Evolutionary conservation across 1,140 invertebrate species (phyloP).

Genomic region (Agrypnia vestita): DNA sequence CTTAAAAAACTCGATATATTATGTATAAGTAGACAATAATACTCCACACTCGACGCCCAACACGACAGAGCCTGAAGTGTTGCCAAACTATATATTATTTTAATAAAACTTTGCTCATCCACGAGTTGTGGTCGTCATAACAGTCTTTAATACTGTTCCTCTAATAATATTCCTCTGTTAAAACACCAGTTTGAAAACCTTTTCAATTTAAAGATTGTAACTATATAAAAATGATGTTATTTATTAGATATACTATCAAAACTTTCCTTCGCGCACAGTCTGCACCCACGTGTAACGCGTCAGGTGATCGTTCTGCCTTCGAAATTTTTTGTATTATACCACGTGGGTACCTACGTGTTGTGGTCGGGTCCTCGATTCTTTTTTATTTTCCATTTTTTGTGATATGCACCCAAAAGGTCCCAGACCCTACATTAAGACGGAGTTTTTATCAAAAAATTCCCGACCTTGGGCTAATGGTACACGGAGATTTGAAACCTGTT

Average conservation of each 20-base stretch:
- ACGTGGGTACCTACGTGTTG: constrained; percentile 4
- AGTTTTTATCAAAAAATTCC: constrained; percentile 2
- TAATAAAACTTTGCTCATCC: too few relatives aligned
- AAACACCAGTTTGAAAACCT: too few relatives aligned
- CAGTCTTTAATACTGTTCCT: too few relatives aligned
- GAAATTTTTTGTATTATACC: neutral
- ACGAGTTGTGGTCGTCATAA: too few relatives aligned
- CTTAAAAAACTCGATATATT: too few relatives aligned
- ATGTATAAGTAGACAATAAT: too few relatives aligned
- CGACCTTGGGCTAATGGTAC: constrained; percentile 35
- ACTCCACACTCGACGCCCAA: too few relatives aligned
- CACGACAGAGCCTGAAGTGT: too few relatives aligned
- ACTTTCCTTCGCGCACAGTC: too few relatives aligned
- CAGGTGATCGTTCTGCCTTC: neutral
- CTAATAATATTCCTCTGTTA: too few relatives aligned
- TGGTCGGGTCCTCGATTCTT: neutral
- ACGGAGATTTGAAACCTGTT: constrained; percentile 21
- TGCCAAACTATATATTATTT: too few relatives aligned
- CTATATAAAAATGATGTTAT: neutral
- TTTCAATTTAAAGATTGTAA: neutral
- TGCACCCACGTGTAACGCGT: neutral
- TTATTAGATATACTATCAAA: neutral
- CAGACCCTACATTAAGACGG: constrained; percentile 24
- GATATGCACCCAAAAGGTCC: neutral
- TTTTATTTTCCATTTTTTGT: constrained; percentile 12